Evolutionary conservation across 1,140 invertebrate genomes (phyloP), one percentile per base, ranked within the genome.

Genomic region (Cheumatopsyche charites): DNA sequence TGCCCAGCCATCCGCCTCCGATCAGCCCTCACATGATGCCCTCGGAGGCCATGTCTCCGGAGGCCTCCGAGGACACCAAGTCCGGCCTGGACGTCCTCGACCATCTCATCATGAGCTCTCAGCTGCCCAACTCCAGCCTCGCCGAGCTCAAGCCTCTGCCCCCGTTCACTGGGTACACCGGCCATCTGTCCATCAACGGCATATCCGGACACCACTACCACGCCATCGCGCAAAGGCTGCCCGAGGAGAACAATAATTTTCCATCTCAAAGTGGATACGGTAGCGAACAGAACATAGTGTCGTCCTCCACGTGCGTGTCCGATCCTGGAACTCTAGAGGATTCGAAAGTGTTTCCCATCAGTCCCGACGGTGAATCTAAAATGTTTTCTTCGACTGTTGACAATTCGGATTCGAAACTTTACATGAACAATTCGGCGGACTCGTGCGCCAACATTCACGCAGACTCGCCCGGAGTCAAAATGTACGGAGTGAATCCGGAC

Each of bases 161-260:
- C 0, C 92, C 93, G 0, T 94, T 94, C 80, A 93, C 92, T 13
- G 90, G 90, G 12, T 94, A 93, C 82, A 94, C 91, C 1, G 91
- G 90, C 0, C 91, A 93, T 77, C 82, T 92, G 26, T 92, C 89
- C 74, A 92, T 93, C 79, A 92, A 94, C 83, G 91, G 92, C 19
- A 93, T 94, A 77, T 89, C 91, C 55, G 91, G 93, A n/a, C 91
- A 93, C 78, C 92, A 94, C 78, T 92, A 92, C 82, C 91, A 94
- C 80, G 88, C 92, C 73, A 92, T 94, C 81, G 90, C 92, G 2
- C 88, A 89, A 79, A 82, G 88, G 55, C 82, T 88, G 65, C 88
- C 88, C 2, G 86, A 87, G 72, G 88, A 89, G 76, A 90, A 89
- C 80, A 90, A 90, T 79, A 89, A 89, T 78, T 88, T 87, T 69